Conservation (phyloP, 2,888 invertebrate genomes). For the Alloscopus bannaensis region DNA sequence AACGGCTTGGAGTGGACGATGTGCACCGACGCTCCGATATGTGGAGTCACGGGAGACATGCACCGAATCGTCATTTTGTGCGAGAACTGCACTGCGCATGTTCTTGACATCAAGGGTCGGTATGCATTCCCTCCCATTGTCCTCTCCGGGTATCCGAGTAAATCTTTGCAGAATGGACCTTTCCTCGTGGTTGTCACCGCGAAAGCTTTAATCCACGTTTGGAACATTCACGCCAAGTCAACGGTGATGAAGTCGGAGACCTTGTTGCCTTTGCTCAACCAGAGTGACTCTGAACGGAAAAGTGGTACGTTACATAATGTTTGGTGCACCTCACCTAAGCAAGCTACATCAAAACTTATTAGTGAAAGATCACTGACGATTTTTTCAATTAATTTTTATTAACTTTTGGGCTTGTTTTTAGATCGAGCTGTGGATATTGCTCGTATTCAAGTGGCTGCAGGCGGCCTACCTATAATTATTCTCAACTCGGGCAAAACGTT, state of each 20-base stretch:
- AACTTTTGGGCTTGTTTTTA: constrained; percentile 7
- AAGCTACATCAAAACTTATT: too few relatives aligned
- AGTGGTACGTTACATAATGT: neutral
- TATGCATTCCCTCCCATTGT: constrained; percentile 78
- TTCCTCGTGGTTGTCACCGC: constrained; percentile 79
- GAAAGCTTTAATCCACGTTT: constrained; percentile 78
- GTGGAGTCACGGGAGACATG: constrained; percentile 79
- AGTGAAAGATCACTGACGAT: too few relatives aligned
- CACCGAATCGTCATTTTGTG: constrained; percentile 79
- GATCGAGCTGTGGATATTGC: constrained; percentile 61
- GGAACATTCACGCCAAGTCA: constrained; percentile 80
- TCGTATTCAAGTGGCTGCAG: constrained; percentile 73
- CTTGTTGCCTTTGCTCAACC: constrained; percentile 76
- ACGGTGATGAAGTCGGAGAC: constrained; percentile 80
- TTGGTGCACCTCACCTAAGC: too few relatives aligned
- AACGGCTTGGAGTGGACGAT: constrained; percentile 83
- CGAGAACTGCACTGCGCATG: constrained; percentile 82
- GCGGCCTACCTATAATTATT: constrained; percentile 88
- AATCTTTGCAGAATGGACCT: constrained; percentile 78
- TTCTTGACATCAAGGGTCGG: constrained; percentile 77
- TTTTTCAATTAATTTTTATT: too few relatives aligned
- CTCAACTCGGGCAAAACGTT: constrained; percentile 90
- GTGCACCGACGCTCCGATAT: constrained; percentile 80
- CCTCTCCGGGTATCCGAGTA: constrained; percentile 80
- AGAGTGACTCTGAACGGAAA: constrained; percentile 53